phyloP scores from a whole-genome alignment of 2,888 invertebrate genomes.

The Myathropa florea region DNA sequence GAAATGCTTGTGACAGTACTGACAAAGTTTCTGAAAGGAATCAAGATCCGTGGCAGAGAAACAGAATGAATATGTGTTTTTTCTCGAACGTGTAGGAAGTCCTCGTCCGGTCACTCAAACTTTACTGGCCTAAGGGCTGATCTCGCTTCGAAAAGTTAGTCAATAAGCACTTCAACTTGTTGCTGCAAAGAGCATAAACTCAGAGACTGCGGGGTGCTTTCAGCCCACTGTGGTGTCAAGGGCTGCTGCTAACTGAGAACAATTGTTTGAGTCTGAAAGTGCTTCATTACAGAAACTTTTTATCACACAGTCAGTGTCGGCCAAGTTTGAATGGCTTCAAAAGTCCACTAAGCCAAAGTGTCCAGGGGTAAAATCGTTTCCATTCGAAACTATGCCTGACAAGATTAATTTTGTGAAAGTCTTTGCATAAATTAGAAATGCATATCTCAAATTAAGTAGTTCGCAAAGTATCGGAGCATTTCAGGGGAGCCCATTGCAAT shows the following conservation, averaged over 20 bases:
- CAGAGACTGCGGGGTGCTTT: not conserved
- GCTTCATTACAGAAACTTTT: not conserved
- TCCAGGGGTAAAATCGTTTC: not conserved
- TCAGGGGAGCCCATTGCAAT: not conserved
- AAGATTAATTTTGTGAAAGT: not conserved
- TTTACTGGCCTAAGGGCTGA: too few species aligned
- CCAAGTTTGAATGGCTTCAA: not conserved
- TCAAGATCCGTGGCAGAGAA: too few species aligned
- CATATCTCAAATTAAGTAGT: not conserved
- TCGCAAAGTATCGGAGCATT: not conserved
- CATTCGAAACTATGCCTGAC: not conserved
- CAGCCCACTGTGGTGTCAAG: not conserved
- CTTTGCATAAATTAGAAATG: not conserved
- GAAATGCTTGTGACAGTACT: too few species aligned
- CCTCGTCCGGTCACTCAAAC: too few species aligned
- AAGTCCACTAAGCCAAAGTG: not conserved
- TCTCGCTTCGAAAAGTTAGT: too few species aligned
- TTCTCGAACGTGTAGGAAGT: too few species aligned
- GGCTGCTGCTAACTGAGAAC: not conserved
- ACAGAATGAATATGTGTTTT: too few species aligned
- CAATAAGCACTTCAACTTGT: not conserved
- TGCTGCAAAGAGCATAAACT: not conserved
- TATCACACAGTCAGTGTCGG: not conserved
- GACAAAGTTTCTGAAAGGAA: too few species aligned
- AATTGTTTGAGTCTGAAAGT: not conserved